Conservation (phyloP, 2,797 vertebrate species). For the Lindbergichthys nudifrons region DNA sequence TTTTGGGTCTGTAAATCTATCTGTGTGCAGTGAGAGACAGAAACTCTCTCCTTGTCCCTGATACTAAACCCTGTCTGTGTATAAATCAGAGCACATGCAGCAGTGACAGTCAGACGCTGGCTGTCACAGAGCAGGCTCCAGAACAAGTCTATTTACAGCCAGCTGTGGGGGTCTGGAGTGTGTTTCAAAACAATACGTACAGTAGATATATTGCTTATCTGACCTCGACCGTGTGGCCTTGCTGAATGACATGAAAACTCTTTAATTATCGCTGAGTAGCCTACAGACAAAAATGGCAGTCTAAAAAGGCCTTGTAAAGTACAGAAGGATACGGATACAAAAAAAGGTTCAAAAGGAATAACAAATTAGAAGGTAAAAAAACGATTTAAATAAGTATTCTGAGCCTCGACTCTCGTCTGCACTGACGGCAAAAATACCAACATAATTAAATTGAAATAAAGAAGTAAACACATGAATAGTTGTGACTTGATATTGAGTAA, state of each 20-base stretch:
- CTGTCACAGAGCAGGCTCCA: slow-evolving; percentile 53
- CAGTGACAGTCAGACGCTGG: slow-evolving; percentile 56
- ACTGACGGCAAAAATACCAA: too few species aligned
- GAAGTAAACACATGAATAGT: too few species aligned
- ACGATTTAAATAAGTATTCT: too few species aligned
- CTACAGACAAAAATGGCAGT: too few species aligned
- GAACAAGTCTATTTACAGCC: slow-evolving; percentile 44
- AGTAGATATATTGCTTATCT: slow-evolving; percentile 6
- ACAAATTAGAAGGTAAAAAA: too few species aligned
- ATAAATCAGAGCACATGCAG: slow-evolving; percentile 59
- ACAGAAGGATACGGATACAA: too few species aligned
- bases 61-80: slow-evolving; percentile 33
- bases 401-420: too few species aligned
- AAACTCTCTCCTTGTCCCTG: slow-evolving; percentile 27
- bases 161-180: slow-evolving; percentile 11
- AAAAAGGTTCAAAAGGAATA: too few species aligned
- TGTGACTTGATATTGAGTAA: too few species aligned
- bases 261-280: too few species aligned
- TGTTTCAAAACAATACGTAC: not conserved
- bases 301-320: too few species aligned
- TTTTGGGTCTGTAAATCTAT: slow-evolving; percentile 42
- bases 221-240: slow-evolving; percentile 5
- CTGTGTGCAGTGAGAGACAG: slow-evolving; percentile 19
- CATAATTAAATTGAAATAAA: too few species aligned
- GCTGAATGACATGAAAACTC: not conserved